These are phyloP conservation scores for Neogale vison DNA, from an alignment of 2,113 vertebrate genomes.

Conservation along the genomic window DNA sequence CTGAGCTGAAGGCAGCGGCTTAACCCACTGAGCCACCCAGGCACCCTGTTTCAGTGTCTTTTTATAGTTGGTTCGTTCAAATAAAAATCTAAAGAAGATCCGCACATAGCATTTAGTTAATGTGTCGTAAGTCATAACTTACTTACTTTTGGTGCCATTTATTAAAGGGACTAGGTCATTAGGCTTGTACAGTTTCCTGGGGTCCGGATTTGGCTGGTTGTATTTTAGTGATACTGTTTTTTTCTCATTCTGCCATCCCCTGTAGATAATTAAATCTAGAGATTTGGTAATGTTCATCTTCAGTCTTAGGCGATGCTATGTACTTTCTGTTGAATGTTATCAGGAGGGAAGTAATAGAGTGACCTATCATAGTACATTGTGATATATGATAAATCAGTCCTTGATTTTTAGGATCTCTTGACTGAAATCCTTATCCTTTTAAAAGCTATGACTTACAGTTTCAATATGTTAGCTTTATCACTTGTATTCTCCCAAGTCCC, in stretches of 20 bases:
- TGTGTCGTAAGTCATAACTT: background rate
- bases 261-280: background rate
- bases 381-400: background rate
- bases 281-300: background rate
- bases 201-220: background rate
- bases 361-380: background rate
- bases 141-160: background rate
- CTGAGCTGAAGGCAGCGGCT: too few species aligned
- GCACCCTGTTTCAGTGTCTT: background rate
- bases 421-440: background rate
- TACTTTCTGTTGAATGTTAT: background rate
- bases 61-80: background rate
- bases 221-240: background rate
- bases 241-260: background rate
- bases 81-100: constrained; percentile 7
- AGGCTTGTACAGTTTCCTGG: constrained; percentile 11
- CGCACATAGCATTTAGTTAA: background rate
- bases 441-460: background rate
- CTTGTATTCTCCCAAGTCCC: background rate
- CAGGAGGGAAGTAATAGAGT: background rate
- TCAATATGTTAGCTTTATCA: background rate
- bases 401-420: constrained; percentile 10
- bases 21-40: too few species aligned
- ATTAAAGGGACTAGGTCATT: background rate
- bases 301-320: background rate